Conservation (phyloP, 2,797 vertebrate species). For the Numenius phaeopus region DNA sequence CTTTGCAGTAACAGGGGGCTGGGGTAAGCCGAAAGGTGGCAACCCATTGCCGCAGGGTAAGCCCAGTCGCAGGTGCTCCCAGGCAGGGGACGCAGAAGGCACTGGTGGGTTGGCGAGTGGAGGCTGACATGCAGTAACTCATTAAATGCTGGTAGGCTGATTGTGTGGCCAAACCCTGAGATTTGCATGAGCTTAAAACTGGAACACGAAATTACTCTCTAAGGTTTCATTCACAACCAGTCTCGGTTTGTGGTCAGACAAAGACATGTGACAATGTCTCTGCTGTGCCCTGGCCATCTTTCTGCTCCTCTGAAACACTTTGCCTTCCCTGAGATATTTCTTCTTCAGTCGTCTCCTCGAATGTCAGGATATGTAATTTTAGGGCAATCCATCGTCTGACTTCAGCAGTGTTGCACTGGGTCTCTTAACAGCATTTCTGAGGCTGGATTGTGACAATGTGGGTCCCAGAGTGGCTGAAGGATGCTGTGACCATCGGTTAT, state of each 20-base stretch:
- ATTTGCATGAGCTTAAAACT: neutral
- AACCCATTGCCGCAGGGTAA: neutral
- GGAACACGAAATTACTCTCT: neutral
- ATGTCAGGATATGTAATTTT: neutral
- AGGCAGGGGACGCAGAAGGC: neutral
- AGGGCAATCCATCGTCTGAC: neutral
- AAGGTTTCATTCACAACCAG: neutral
- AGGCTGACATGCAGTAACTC: neutral
- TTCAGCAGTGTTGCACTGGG: neutral
- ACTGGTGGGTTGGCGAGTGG: neutral
- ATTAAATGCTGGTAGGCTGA: neutral
- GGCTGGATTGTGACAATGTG: neutral
- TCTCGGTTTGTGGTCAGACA: neutral
- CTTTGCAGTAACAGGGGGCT: neutral
- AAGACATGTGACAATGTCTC: neutral
- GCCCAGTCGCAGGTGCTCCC: neutral
- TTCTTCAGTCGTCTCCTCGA: neutral
- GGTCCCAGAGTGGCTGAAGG: neutral
- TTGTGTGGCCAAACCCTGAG: neutral
- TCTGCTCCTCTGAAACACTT: neutral
- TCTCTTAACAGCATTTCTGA: slow-evolving; percentile 2
- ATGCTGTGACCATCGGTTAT: neutral
- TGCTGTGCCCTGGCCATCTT: neutral
- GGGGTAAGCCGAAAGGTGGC: neutral
- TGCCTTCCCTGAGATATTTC: neutral